These are phyloP conservation scores for Pollicipes pollicipes DNA, from an alignment of 1,140 invertebrate species.

Conservation along the genomic window DNA sequence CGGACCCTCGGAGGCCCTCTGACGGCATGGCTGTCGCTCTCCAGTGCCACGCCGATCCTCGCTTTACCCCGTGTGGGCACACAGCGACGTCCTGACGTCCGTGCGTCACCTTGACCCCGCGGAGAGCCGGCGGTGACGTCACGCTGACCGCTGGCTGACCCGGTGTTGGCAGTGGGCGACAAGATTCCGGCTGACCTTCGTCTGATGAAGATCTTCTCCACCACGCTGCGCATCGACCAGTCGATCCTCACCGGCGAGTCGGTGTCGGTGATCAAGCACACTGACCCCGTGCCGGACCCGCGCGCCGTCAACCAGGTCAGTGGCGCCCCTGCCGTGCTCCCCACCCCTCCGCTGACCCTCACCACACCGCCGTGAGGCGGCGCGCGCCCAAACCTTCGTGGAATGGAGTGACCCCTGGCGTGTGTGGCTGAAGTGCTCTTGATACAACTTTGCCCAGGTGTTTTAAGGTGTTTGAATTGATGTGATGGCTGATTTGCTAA, in stretches of 20 bases:
- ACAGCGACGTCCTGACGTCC: no score
- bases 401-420: neutral
- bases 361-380: no score
- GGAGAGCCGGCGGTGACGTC: no score
- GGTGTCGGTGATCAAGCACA: constrained; percentile 99
- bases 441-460: no score
- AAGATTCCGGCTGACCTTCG: constrained; percentile 99
- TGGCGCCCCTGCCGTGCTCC: no score
- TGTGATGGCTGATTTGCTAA: neutral
- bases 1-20: no score
- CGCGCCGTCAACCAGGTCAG: constrained; percentile 79
- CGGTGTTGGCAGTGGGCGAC: constrained; percentile 94
- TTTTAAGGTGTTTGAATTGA: neutral
- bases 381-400: neutral
- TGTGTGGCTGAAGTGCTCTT: constrained; percentile 1
- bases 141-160: no score
- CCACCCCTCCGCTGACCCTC: no score
- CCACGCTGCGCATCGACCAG: constrained; percentile 97
- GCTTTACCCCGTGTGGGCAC: no score
- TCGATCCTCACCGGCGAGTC: constrained; percentile 99
- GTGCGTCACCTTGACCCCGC: no score
- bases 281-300: constrained; percentile 87
- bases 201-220: constrained; percentile 89
- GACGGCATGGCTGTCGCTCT: no score
- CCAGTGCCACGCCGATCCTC: no score